Conservation (phyloP, 30 jellyfish, hydroid and myxozoan species). For the Aurelia aurita complex sp. Pacific region DNA sequence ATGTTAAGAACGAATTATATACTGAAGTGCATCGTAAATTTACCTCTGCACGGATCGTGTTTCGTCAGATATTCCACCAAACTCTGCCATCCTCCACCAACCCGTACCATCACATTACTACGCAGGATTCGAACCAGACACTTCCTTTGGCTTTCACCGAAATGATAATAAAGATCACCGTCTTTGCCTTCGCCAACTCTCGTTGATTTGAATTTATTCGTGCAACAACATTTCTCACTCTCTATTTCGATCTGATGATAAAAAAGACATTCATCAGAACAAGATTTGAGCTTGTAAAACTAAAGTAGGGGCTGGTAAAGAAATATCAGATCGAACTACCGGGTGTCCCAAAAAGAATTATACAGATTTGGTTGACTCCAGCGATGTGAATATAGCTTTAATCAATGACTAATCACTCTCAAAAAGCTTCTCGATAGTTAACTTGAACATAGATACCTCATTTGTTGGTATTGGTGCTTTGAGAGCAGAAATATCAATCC, state of each 20-base stretch:
- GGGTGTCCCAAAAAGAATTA: conserved; percentile 3
- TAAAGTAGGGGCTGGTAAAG: too few relatives aligned
- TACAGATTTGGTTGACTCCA: too few relatives aligned
- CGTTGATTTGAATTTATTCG: conserved; percentile 43
- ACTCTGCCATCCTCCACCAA: conserved; percentile 99
- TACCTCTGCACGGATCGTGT: conserved; percentile 99
- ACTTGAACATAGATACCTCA: too few relatives aligned
- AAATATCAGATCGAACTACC: not conserved
- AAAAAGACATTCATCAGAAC: not conserved
- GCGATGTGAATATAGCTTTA: too few relatives aligned
- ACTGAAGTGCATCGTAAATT: not conserved
- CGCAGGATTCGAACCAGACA: conserved; percentile 85
- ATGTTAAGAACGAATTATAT: not conserved
- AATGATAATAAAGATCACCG: conserved; percentile 63
- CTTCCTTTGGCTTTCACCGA: conserved; percentile 86
- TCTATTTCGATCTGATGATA: conserved; percentile 56
- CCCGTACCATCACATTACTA: conserved; percentile 96
- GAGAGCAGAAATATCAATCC: too few relatives aligned
- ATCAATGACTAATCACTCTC: too few relatives aligned
- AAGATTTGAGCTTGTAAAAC: too few relatives aligned
- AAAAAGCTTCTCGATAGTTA: too few relatives aligned
- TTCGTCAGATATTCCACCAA: conserved; percentile 76
- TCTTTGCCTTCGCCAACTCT: conserved; percentile 86
- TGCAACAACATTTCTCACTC: conserved; percentile 83
- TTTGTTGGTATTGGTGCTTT: too few relatives aligned